Evolutionary conservation across 2,797 vertebrate genomes (phyloP).

Genomic region (Sandelia bainsii): DNA sequence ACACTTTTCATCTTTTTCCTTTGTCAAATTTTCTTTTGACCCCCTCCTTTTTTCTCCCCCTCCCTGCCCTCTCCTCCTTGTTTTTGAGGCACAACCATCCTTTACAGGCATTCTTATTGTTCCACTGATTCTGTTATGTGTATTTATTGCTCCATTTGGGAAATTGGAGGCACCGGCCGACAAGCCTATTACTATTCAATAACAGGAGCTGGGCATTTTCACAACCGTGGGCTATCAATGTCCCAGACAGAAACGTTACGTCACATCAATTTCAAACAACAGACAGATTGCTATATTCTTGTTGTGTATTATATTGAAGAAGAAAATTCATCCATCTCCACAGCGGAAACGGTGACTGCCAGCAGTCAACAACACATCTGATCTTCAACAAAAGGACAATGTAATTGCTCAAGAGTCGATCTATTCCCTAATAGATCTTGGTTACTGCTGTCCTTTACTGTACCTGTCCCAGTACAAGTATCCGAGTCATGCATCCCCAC

Average conservation of each 20-base stretch:
- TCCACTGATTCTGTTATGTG: slow-evolving; percentile 77
- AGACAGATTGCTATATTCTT: slow-evolving; percentile 56
- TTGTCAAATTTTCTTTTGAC: slow-evolving; percentile 68
- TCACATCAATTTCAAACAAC: slow-evolving; percentile 70
- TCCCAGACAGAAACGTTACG: slow-evolving; percentile 72
- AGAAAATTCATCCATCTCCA: slow-evolving; percentile 30
- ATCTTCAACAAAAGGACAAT: slow-evolving; percentile 49
- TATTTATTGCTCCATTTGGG: slow-evolving; percentile 84
- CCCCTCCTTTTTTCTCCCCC: slow-evolving; percentile 6
- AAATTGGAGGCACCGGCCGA: slow-evolving; percentile 79
- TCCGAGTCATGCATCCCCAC: slow-evolving; percentile 60
- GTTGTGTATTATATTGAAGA: slow-evolving; percentile 50
- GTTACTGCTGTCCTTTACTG: slow-evolving; percentile 59
- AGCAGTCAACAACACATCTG: slow-evolving; percentile 47
- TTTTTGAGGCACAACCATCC: slow-evolving; percentile 67
- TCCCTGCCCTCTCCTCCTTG: slow-evolving; percentile 20
- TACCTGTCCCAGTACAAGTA: slow-evolving; percentile 62
- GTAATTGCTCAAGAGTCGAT: slow-evolving; percentile 48
- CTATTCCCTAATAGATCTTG: slow-evolving; percentile 55
- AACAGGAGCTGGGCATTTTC: slow-evolving; percentile 78
- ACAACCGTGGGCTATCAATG: slow-evolving; percentile 71
- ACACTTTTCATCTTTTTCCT: slow-evolving; percentile 64
- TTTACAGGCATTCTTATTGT: slow-evolving; percentile 78
- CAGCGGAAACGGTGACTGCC: slow-evolving; percentile 32
- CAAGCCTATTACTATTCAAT: slow-evolving; percentile 81